These are phyloP conservation scores for Isurus oxyrinchus DNA, from an alignment of 2,113 vertebrate genomes.

Conservation along the genomic window DNA sequence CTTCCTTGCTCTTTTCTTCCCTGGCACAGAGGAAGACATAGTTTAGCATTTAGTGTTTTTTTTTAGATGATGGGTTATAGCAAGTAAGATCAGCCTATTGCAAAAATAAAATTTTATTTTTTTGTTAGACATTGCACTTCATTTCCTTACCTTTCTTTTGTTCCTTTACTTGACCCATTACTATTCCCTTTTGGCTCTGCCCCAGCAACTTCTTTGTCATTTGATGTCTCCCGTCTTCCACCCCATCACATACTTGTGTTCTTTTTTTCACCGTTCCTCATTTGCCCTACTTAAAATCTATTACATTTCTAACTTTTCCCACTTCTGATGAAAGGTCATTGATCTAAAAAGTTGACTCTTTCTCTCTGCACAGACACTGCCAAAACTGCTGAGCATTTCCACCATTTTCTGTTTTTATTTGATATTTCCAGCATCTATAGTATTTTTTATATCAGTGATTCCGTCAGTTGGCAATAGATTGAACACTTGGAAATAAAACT, in stretches of 20 bases:
- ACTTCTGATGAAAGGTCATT: not conserved
- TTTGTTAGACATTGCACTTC: not conserved
- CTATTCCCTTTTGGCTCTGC: not conserved
- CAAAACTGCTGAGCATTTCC: not conserved
- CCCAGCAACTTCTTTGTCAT: not conserved
- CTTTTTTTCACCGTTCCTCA: not conserved
- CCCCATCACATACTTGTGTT: not conserved
- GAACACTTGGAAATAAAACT: not conserved
- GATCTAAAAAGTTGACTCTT: not conserved
- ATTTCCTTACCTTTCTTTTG: not conserved
- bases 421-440: not conserved
- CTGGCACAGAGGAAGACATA: not conserved
- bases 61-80: not conserved
- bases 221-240: not conserved
- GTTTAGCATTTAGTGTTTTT: not conserved
- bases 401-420: not conserved
- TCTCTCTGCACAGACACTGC: too few species aligned
- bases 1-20: not conserved
- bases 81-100: not conserved
- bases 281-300: not conserved
- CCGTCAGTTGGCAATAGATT: not conserved
- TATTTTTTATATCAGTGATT: not conserved
- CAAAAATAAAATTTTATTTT: not conserved
- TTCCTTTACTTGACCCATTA: not conserved
- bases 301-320: not conserved